These are phyloP conservation scores for Cerceris rybyensis DNA, from an alignment of 2,888 invertebrate species.

Conservation along the genomic window DNA sequence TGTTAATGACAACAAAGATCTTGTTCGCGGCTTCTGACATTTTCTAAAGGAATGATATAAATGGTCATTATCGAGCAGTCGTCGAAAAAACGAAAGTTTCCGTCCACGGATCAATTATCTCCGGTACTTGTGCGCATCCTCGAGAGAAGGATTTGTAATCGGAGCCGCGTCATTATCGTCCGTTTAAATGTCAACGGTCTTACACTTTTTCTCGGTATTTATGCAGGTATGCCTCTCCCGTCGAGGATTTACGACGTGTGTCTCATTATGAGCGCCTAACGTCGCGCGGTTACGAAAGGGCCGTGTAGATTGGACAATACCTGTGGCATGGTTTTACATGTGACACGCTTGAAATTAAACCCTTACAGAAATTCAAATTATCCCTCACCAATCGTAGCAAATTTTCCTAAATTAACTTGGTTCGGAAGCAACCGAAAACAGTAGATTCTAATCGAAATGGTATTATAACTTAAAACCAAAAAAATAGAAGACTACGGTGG, in stretches of 20 bases:
- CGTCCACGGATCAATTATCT: constrained; percentile 21
- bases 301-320: constrained; percentile 29
- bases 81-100: background rate
- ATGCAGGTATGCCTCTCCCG: constrained; percentile 62
- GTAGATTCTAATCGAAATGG: no score
- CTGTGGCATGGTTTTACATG: background rate
- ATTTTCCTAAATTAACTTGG: no score
- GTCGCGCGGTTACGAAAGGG: constrained; percentile 58
- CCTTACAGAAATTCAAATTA: no score
- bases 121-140: constrained; percentile 4
- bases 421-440: no score
- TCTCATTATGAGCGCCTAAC: constrained; percentile 62
- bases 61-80: background rate
- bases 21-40: constrained; percentile 1
- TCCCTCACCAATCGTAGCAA: no score
- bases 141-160: constrained; percentile 61
- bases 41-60: background rate
- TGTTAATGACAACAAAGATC: background rate
- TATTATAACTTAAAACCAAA: no score
- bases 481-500: no score
- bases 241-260: constrained; percentile 65
- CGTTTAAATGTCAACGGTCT: constrained; percentile 75
- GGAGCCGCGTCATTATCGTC: constrained; percentile 69
- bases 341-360: background rate
- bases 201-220: constrained; percentile 60